Evolutionary conservation across 1,140 invertebrate genomes (phyloP).

Genomic region (Dufourea novaeangliae): DNA sequence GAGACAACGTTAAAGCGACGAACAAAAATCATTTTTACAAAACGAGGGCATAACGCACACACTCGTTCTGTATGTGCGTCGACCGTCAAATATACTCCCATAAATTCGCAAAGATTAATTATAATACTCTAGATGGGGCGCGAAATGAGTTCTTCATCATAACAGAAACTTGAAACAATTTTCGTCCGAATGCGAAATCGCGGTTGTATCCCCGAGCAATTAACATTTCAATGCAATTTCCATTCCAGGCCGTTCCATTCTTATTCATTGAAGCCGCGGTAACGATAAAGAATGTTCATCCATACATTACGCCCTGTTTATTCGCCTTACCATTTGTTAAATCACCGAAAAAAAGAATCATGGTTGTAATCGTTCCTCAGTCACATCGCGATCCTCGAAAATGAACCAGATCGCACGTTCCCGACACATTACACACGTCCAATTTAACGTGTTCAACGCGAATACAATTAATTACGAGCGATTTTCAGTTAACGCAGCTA

Average conservation of each 20-base stretch:
- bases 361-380: background rate
- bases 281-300: background rate
- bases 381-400: background rate
- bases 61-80: too few species aligned
- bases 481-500: background rate
- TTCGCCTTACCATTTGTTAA: background rate
- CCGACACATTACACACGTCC: background rate
- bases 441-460: background rate
- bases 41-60: background rate
- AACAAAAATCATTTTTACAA: background rate
- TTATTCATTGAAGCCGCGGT: background rate
- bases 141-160: conserved; percentile 8
- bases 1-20: too few species aligned
- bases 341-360: background rate
- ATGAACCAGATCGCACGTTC: background rate
- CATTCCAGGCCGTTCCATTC: background rate
- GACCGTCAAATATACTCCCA: too few species aligned
- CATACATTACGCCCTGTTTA: background rate
- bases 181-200: background rate
- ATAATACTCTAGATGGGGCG: background rate
- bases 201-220: background rate
- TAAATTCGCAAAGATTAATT: conserved; percentile 11
- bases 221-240: conserved; percentile 34
- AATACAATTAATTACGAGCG: background rate
- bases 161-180: conserved; percentile 10